Conservation (phyloP, 2,888 invertebrate genomes). For the Orthosia gothica region DNA sequence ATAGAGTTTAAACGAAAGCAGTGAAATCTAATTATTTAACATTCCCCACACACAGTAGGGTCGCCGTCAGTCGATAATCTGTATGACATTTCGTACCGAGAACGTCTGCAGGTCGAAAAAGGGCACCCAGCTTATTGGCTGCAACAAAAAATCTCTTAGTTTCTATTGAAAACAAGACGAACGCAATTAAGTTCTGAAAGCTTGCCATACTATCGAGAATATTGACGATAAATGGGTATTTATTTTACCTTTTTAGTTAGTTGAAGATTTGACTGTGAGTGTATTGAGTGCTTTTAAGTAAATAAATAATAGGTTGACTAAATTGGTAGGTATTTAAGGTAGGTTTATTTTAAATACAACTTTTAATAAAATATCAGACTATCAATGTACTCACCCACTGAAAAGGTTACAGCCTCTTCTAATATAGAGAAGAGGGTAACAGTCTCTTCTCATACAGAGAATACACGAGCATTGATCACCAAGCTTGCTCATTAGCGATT, state of each 20-base stretch:
- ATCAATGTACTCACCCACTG: too few species aligned
- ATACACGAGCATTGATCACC: too few species aligned
- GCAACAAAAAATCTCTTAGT: conserved; percentile 75
- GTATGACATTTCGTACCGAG: conserved; percentile 82
- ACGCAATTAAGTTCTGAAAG: conserved; percentile 72
- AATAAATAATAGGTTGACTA: not conserved
- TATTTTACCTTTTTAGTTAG: not conserved
- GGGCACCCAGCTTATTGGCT: conserved; percentile 77
- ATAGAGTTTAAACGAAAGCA: conserved; percentile 50
- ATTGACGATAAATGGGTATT: conserved; percentile 34
- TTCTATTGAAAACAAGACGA: conserved; percentile 73
- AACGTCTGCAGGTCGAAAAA: conserved; percentile 84
- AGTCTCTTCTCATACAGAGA: too few species aligned
- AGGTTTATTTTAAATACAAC: too few species aligned
- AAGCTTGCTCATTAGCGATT: too few species aligned
- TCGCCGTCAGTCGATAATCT: conserved; percentile 81
- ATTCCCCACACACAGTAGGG: conserved; percentile 77
- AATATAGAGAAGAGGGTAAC: too few species aligned
- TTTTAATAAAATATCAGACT: too few species aligned
- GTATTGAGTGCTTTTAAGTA: not conserved
- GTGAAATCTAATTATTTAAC: conserved; percentile 73
- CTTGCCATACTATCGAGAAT: conserved; percentile 61
- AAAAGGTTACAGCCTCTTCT: too few species aligned
- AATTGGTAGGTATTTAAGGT: not conserved
- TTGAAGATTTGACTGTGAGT: conserved; percentile 1